phyloP scores from a whole-genome alignment of 2,888 invertebrate genomes.

The Thysanoteuthis rhombus region DNA sequence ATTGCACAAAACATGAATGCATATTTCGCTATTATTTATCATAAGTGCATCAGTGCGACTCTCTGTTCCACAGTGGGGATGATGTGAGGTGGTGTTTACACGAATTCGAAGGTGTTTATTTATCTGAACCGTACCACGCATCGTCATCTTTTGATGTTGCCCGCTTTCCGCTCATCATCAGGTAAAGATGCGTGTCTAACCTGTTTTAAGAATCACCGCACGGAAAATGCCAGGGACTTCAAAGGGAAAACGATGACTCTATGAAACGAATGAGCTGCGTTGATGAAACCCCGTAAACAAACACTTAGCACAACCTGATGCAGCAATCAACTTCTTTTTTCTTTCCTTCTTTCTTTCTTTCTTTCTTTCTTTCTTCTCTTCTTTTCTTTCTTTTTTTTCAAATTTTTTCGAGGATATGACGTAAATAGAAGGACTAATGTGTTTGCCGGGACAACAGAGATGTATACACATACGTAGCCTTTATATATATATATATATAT shows the following conservation, averaged over 20 bases:
- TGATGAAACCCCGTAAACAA: not conserved
- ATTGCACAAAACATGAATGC: too few relatives aligned
- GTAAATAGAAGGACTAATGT: not conserved
- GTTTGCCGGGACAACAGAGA: not conserved
- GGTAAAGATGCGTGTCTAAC: not conserved
- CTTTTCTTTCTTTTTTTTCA: not conserved
- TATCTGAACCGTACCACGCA: not conserved
- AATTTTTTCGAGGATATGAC: not conserved
- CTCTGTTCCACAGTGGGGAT: not conserved
- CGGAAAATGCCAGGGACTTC: not conserved
- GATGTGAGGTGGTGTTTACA: not conserved
- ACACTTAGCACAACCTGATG: constrained; percentile 12
- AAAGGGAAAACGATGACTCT: not conserved
- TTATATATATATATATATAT: too few relatives aligned
- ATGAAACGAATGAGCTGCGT: not conserved
- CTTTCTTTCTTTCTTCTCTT: not conserved
- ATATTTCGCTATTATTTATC: too few relatives aligned
- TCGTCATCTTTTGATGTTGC: not conserved
- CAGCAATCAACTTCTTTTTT: not conserved
- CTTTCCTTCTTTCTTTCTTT: not conserved
- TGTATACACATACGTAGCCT: too few relatives aligned
- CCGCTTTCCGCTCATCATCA: not conserved
- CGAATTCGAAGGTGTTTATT: not conserved
- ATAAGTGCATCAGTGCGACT: too few relatives aligned
- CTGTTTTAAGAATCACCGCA: not conserved